These are phyloP conservation scores for Galerucella calmariensis DNA, from an alignment of 2,888 invertebrate species.

Conservation along the genomic window DNA sequence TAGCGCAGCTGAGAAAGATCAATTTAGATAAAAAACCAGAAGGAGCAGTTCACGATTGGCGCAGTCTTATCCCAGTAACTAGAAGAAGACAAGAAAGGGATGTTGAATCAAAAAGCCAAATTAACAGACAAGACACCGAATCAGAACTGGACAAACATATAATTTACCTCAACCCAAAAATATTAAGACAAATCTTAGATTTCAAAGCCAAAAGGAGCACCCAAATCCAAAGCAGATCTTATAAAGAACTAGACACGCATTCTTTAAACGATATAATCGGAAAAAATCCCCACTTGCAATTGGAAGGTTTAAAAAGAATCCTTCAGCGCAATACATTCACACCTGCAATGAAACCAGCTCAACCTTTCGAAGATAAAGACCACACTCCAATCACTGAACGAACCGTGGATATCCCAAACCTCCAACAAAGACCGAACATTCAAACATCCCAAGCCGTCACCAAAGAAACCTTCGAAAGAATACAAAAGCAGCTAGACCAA, in stretches of 20 bases:
- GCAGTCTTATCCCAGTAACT: neutral
- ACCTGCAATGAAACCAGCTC: constrained; percentile 34
- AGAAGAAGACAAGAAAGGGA: constrained; percentile 21
- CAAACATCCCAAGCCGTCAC: constrained; percentile 35
- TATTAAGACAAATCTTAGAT: constrained; percentile 43
- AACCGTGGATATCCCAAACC: constrained; percentile 65
- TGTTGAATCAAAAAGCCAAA: constrained; percentile 35
- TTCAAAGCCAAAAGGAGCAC: constrained; percentile 18
- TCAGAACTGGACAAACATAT: constrained; percentile 26
- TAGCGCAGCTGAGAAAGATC: constrained; percentile 9
- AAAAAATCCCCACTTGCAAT: constrained; percentile 66
- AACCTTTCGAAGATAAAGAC: constrained; percentile 41
- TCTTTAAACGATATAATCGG: constrained; percentile 67
- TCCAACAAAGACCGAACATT: constrained; percentile 53
- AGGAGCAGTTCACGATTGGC: constrained; percentile 28
- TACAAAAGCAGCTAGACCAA: constrained; percentile 58
- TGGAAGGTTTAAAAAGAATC: constrained; percentile 67
- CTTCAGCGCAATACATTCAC: constrained; percentile 51
- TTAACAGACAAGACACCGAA: constrained; percentile 41
- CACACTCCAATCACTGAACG: constrained; percentile 67
- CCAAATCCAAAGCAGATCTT: constrained; percentile 27
- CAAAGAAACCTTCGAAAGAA: constrained; percentile 45
- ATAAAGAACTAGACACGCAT: constrained; percentile 55
- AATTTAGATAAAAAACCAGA: neutral
- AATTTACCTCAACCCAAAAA: constrained; percentile 49